Base-by-base conservation (phyloP, 2,113 vertebrate species). In the Monarcha castaneiventris region DNA sequence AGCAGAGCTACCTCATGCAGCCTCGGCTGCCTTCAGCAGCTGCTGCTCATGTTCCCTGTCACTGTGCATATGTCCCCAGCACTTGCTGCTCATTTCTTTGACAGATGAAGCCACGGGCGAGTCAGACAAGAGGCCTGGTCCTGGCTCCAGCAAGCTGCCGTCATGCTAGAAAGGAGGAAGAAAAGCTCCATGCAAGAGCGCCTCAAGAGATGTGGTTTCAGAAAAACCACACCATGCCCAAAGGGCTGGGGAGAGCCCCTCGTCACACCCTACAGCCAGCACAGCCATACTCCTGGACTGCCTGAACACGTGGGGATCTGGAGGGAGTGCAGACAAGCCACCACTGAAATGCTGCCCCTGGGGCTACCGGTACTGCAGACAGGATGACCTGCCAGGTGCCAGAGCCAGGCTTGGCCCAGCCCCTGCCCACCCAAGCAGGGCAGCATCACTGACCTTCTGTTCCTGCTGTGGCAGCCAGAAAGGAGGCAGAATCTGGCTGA, bases 201-300 rank as follows among this genome's bases (percentile, higher is more conserved):
- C 83, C 79, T 48, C 49, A 20, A 87, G 64, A 92, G 56, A 78
- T 2, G 10, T 7, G 89, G 87, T 66, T 92, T 84, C 84, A 64
- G 77, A 72, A 84, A 76, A 84, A 52, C 84, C 83, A 75, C 27
- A 7, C n/a, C 64, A 9, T 75, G 83, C 76, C 76, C 61, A 29
- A 87, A 89, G 84, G 90, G 86, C 76, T 81, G 76, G 73, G 91
- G 81, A 91, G 46, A 96, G 80, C 91, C 89, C 87, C 73, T 82
- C 0, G 8, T 91, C 87, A 78, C 87, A 71, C 68, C 78, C 78
- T 26, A 1, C 43, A 62, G 61, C 83, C 68, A 66, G 80, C 64
- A 86, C 23, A 35, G 82, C 90, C 87, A 13, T 6, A 1, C 37
- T 91, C 21, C 75, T 4, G 11, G 68, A 46, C 63, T 61, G 73